These are phyloP conservation scores for Notechis scutatus DNA, from an alignment of 2,113 vertebrate genomes.

Conservation along the genomic window DNA sequence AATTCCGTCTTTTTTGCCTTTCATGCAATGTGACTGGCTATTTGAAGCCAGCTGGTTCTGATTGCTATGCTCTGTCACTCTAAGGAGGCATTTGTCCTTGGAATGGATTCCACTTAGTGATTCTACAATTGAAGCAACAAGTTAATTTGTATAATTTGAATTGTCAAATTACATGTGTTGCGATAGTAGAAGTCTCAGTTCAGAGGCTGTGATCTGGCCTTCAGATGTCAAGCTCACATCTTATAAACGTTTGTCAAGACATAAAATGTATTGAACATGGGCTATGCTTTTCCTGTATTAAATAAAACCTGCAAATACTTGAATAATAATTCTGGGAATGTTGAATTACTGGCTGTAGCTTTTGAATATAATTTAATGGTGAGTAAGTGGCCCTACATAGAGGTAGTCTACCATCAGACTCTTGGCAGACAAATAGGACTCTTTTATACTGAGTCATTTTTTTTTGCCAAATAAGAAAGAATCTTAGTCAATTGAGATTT, in stretches of 20 bases:
- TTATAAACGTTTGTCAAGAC: not conserved
- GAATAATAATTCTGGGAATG: not conserved
- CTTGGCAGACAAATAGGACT: not conserved
- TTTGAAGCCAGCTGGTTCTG: conserved; percentile 9
- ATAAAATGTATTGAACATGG: not conserved
- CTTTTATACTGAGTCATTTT: not conserved
- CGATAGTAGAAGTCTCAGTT: not conserved
- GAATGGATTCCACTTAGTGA: conserved; percentile 19
- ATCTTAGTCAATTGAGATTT: not conserved
- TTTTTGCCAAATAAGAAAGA: not conserved
- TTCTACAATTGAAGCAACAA: conserved; percentile 20
- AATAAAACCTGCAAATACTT: not conserved
- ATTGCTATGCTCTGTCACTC: conserved; percentile 8
- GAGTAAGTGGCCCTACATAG: too few species aligned
- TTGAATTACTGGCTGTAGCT: not conserved
- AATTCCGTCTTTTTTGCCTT: conserved; percentile 1
- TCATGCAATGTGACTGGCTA: not conserved
- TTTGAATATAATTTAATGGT: not conserved
- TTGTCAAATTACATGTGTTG: conserved; percentile 17
- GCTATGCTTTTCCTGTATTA: not conserved
- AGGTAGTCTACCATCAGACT: not conserved
- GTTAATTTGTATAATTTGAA: conserved; percentile 9
- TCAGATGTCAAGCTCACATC: not conserved
- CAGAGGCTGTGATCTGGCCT: not conserved
- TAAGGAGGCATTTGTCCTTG: conserved; percentile 15